phyloP scores from a whole-genome alignment of 2,888 invertebrate genomes.

The Apamea crenata region DNA sequence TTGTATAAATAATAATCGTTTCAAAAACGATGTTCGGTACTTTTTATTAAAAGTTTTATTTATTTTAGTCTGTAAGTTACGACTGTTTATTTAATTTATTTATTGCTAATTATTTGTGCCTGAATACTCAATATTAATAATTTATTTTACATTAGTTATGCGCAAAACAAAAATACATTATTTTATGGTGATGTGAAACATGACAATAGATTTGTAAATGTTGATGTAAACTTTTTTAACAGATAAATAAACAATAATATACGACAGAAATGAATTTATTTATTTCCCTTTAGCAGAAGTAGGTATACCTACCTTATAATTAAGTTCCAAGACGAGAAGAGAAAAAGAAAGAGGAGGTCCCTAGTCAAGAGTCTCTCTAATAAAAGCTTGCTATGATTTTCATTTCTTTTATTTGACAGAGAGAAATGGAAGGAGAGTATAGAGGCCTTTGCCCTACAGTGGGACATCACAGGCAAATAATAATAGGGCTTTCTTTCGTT shows the following conservation, averaged over 20 bases:
- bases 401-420: too few relatives aligned
- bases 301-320: not conserved
- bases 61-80: slow-evolving; percentile 68
- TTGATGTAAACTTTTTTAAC: slow-evolving; percentile 36
- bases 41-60: slow-evolving; percentile 82
- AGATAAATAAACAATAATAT: slow-evolving; percentile 41
- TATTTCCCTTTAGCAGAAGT: not conserved
- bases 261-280: not conserved
- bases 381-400: too few relatives aligned
- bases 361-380: not conserved
- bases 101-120: slow-evolving; percentile 69
- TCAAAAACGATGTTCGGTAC: slow-evolving; percentile 74
- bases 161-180: slow-evolving; percentile 43
- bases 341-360: not conserved
- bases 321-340: not conserved
- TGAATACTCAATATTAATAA: slow-evolving; percentile 74
- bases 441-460: too few relatives aligned
- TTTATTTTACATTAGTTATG: slow-evolving; percentile 36
- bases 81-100: slow-evolving; percentile 56
- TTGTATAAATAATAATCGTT: slow-evolving; percentile 67
- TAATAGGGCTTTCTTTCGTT: too few relatives aligned
- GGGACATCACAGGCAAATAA: too few relatives aligned
- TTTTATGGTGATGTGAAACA: slow-evolving; percentile 39
- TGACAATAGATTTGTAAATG: slow-evolving; percentile 41
- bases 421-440: too few relatives aligned